Base-by-base conservation (phyloP, 2,113 vertebrate species). In the Oryzias javanicus region DNA sequence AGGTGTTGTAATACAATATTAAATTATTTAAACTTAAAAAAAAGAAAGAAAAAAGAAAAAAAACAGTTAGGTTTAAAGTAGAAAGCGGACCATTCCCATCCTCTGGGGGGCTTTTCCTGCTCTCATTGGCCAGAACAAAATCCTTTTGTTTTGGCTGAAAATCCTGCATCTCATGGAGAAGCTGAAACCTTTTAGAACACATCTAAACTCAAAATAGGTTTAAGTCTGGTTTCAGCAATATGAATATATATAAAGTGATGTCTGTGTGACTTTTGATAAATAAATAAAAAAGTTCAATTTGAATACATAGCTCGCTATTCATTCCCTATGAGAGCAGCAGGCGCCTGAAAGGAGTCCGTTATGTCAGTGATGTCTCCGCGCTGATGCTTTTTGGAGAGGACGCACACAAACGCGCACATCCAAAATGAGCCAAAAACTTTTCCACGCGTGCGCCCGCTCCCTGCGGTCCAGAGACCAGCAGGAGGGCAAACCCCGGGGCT, bases 291-390 rank as follows among this genome's bases (percentile, higher is more conserved):
- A 2, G 66, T 70, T 74, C 54, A 55, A 70, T 74, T 55, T 78
- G 78, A 76, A 78, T 50, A 78, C 79, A 87, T 83, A 88, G 82
- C 56, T 74, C 81, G 14, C 69, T 79, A 84, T 86, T 87, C 84
- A 89, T 88, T 67, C 60, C 70, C 40, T 49, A 25, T 35, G 49
- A 57, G 60, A 55, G 62, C 55, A 67, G 74, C 78, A 64, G 72
- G 73, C 60, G 80, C 63, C 81, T 87, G 81, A 89, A 89, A 81
- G 79, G 81, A 82, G 70, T 50, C 80, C 78, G 87, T 89, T 89
- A 87, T 87, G 42, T 80, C 55, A 72, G 64, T 59, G 76, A 67
- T 41, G 80, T 82, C 82, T 83, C 72, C 60, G 64, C 29, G 49
- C 72, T 66, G 69, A 49, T 10, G 53, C 46, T 49, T 54, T 41